Evolutionary conservation across 2,113 vertebrate genomes (phyloP).

Genomic region (Promerops cafer): DNA sequence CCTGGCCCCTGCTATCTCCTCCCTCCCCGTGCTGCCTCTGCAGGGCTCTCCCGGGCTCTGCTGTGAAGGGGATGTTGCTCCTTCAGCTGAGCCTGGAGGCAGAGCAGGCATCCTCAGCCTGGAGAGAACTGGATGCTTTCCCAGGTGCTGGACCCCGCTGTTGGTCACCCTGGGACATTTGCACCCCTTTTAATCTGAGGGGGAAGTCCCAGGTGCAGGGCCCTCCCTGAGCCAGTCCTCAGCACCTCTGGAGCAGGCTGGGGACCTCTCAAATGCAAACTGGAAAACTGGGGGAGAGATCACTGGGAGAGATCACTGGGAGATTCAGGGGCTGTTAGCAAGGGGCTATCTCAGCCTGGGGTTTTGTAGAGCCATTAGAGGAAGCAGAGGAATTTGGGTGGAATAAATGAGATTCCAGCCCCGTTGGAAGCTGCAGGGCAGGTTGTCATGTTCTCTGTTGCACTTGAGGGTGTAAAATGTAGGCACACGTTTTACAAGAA

Average conservation of each 20-base stretch:
- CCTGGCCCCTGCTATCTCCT: background rate
- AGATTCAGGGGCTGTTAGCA: background rate
- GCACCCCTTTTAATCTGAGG: background rate
- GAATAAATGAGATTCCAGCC: background rate
- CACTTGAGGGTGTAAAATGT: background rate
- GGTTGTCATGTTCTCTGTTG: background rate
- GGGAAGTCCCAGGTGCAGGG: background rate
- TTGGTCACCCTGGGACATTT: background rate
- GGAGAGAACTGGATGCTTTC: background rate
- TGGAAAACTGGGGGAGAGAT: background rate
- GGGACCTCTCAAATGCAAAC: background rate
- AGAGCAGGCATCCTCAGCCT: background rate
- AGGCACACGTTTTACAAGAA: background rate
- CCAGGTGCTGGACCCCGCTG: background rate
- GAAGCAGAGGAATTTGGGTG: background rate
- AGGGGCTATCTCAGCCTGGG: background rate
- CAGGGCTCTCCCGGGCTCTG: background rate
- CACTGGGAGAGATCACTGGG: background rate
- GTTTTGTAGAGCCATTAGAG: rapidly evolving
- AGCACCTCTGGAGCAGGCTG: background rate
- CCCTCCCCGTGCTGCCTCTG: background rate
- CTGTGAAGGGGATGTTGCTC: background rate
- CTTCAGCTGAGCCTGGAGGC: background rate
- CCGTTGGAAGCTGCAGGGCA: background rate
- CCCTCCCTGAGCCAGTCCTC: background rate